phyloP scores from a whole-genome alignment of 2,888 invertebrate species.

The Anodontia alba region DNA sequence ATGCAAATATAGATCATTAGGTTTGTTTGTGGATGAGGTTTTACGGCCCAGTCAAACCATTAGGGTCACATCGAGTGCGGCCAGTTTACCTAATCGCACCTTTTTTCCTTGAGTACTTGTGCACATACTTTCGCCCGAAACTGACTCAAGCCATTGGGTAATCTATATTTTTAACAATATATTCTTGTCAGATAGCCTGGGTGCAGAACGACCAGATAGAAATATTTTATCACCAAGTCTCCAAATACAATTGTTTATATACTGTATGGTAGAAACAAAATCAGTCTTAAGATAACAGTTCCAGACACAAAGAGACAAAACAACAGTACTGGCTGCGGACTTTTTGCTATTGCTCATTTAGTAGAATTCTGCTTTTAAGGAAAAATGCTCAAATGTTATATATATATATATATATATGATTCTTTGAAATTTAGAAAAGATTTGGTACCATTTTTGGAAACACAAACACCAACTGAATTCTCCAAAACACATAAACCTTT shows the following conservation, averaged over 20 bases:
- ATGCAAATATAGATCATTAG: slow-evolving; percentile 26
- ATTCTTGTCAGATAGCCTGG: neutral
- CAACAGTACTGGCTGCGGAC: neutral
- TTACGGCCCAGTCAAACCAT: too few species aligned
- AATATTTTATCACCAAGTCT: neutral
- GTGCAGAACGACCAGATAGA: neutral
- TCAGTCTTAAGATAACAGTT: neutral
- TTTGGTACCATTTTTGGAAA: neutral
- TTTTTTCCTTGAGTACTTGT: too few species aligned
- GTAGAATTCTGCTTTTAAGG: neutral
- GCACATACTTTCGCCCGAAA: too few species aligned
- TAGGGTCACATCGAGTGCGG: too few species aligned
- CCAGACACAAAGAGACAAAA: neutral
- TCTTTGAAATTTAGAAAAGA: neutral
- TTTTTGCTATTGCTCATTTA: neutral
- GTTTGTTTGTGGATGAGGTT: too few species aligned
- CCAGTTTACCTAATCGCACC: too few species aligned
- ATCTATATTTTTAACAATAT: neutral
- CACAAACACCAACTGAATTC: neutral
- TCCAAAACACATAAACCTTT: neutral
- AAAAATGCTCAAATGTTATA: neutral
- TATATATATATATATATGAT: too few species aligned
- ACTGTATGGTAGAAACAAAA: neutral
- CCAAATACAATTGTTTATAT: neutral
- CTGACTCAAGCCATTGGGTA: too few species aligned